Conservation (phyloP, 37 sponge, comb jelly and placozoan species). For the Mnemiopsis leidyi region DNA sequence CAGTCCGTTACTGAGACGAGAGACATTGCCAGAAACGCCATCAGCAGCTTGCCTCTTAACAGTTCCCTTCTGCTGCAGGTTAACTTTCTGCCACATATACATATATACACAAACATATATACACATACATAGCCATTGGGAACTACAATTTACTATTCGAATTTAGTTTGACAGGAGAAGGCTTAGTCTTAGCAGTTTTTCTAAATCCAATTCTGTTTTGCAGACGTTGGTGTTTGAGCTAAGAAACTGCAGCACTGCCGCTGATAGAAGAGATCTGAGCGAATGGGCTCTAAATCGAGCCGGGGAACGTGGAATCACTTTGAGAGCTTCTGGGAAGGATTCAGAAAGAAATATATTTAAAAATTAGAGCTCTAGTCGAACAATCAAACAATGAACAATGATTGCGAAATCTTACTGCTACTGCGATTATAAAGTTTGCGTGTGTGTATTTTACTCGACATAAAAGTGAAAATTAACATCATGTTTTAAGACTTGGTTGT, state of each 20-base stretch:
- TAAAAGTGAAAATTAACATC: too few species aligned
- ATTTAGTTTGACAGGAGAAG: too few species aligned
- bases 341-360: too few species aligned
- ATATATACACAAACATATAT: background rate
- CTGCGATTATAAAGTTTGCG: too few species aligned
- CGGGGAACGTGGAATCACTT: background rate
- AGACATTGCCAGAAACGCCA: background rate
- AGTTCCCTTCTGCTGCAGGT: background rate
- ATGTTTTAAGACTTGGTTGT: too few species aligned
- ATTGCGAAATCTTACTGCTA: too few species aligned
- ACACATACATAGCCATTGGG: background rate
- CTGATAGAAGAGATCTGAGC: background rate
- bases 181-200: too few species aligned
- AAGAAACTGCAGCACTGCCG: background rate
- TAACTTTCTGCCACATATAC: too few species aligned
- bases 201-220: too few species aligned
- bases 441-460: too few species aligned
- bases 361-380: too few species aligned
- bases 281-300: background rate
- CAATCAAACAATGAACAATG: too few species aligned
- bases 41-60: slow-evolving; percentile 7
- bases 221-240: slow-evolving; percentile 1
- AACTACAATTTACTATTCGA: background rate
- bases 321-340: background rate
- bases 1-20: background rate